Evolutionary conservation across 2,113 vertebrate species (phyloP).

Genomic region (Aepyceros melampus): DNA sequence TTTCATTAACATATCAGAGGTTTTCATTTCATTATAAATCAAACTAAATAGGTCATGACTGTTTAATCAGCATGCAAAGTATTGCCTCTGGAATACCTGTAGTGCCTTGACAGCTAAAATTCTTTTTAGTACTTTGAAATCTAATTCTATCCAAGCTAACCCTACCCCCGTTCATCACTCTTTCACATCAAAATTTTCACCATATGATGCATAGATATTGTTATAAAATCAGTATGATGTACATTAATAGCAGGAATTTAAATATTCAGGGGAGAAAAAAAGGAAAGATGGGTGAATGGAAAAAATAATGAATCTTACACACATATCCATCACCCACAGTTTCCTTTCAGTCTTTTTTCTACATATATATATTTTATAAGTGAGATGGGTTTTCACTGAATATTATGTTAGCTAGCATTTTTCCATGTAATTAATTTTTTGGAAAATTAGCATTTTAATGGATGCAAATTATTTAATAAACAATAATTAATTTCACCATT

Average conservation of each 20-base stretch:
- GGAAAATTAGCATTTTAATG: neutral
- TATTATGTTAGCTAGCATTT: neutral
- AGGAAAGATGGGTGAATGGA: neutral
- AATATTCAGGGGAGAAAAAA: neutral
- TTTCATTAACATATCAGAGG: conserved; percentile 55
- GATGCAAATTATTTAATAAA: neutral
- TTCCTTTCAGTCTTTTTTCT: neutral
- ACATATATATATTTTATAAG: neutral
- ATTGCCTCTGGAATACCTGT: neutral
- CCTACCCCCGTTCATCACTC: neutral
- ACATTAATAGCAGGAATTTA: neutral
- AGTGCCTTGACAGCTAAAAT: conserved; percentile 15
- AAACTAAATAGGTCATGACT: conserved; percentile 59
- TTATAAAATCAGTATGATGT: neutral
- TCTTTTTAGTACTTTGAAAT: conserved; percentile 30
- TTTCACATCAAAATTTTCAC: neutral
- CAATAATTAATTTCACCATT: neutral
- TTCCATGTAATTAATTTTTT: neutral
- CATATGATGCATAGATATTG: neutral
- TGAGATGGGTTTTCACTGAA: neutral
- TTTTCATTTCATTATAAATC: conserved; percentile 63
- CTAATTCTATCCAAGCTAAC: neutral
- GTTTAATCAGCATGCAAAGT: conserved; percentile 60
- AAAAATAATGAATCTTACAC: neutral
- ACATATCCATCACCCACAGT: neutral